A percentile compares a stretch with the other conserved stretches of the same genome.
These are phyloP conservation scores for Drosophila malerkotliana DNA, from an alignment of 1,140 invertebrate genomes.

Conservation along the genomic window DNA sequence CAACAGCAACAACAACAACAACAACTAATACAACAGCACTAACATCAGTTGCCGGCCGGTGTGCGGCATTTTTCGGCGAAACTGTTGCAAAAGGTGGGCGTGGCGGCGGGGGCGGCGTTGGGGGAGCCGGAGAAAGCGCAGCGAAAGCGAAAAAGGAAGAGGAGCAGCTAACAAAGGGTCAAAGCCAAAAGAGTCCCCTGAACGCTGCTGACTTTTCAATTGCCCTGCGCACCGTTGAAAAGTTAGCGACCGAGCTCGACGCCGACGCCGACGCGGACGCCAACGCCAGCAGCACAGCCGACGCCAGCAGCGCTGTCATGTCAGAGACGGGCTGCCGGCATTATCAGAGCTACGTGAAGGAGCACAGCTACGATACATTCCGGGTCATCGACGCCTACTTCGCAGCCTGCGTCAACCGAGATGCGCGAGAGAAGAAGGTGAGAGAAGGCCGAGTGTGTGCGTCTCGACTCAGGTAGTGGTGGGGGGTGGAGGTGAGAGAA, in stretches of 20 bases:
- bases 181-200: conserved; percentile 36
- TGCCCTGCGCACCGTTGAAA: conserved; percentile 70
- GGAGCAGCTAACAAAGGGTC: conserved; percentile 64
- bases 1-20: not conserved
- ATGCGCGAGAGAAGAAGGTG: conserved; percentile 90
- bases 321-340: conserved; percentile 83
- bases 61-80: conserved; percentile 35
- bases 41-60: conserved; percentile 50
- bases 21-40: conserved; percentile 8
- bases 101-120: conserved; percentile 22
- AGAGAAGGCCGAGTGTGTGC: conserved; percentile 8
- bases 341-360: conserved; percentile 81
- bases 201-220: conserved; percentile 52
- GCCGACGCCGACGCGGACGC: conserved; percentile 21
- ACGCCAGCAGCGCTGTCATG: conserved; percentile 73
- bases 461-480: not conserved
- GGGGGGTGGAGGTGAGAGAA: not conserved
- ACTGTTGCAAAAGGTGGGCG: conserved; percentile 60
- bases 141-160: conserved; percentile 17
- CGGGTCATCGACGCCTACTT: conserved; percentile 90
- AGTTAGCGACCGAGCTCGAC: conserved; percentile 63
- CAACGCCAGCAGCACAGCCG: conserved; percentile 1
- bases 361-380: conserved; percentile 86
- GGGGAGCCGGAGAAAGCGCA: conserved; percentile 22
- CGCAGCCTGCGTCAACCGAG: conserved; percentile 88